Conservation (phyloP, 2,113 vertebrate genomes). For the Oostethus manadensis region DNA sequence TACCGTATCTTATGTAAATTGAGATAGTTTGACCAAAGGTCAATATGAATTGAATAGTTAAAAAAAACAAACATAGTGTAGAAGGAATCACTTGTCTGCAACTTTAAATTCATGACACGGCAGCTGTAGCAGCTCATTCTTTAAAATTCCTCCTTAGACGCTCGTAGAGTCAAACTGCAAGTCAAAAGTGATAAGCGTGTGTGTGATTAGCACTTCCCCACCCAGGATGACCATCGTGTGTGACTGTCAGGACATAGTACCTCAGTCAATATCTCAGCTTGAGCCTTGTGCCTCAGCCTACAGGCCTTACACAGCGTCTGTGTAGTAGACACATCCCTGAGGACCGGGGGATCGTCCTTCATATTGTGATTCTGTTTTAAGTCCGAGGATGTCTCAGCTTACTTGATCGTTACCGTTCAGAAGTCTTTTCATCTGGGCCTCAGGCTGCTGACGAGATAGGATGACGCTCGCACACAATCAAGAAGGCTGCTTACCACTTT, state of each 20-base stretch:
- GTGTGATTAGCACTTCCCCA: constrained; percentile 19
- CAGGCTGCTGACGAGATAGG: constrained; percentile 30
- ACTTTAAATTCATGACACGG: no score
- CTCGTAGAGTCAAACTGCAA: constrained; percentile 3
- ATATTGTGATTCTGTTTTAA: constrained; percentile 35
- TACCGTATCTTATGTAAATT: not conserved
- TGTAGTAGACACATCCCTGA: constrained; percentile 12
- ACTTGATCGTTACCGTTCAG: constrained; percentile 33
- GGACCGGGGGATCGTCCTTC: constrained; percentile 25
- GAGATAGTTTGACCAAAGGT: constrained; percentile 16
- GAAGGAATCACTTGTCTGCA: no score
- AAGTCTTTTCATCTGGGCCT: constrained; percentile 31
- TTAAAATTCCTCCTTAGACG: no score
- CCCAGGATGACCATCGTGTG: constrained; percentile 3
- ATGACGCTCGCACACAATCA: constrained; percentile 29
- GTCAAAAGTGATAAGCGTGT: constrained; percentile 25
- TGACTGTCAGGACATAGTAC: not conserved
- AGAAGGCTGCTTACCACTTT: constrained; percentile 28
- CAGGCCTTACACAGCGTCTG: constrained; percentile 24
- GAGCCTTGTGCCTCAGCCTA: constrained; percentile 37
- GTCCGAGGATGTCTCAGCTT: constrained; percentile 6
- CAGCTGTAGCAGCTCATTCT: no score
- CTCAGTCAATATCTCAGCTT: constrained; percentile 12
- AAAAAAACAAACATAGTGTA: not conserved
- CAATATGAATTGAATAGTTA: constrained; percentile 2